A percentile compares a stretch with the other conserved stretches of the same genome.
Evolutionary conservation across 2,888 invertebrate genomes (phyloP).

Genomic region (Lamellibrachia columna): DNA sequence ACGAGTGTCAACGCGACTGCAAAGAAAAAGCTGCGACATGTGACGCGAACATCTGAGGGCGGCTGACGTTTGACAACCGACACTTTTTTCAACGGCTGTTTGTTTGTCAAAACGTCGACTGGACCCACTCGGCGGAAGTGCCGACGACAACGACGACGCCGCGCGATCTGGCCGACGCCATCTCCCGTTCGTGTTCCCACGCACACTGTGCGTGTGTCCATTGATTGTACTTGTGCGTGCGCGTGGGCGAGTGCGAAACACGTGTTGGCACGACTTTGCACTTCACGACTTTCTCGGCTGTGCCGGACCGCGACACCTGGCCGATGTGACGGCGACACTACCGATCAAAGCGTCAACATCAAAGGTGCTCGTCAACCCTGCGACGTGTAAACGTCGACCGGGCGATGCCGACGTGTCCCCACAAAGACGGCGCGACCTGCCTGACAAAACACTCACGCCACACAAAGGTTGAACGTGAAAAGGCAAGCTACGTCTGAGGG

Average conservation of each 20-base stretch:
- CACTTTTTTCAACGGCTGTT: neutral
- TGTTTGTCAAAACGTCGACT: conserved; percentile 3
- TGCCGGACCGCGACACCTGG: neutral
- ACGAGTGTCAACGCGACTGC: neutral
- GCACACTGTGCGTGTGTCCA: neutral
- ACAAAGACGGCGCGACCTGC: neutral
- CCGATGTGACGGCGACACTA: neutral
- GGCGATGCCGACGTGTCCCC: neutral
- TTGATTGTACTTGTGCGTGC: neutral
- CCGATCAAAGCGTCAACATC: neutral
- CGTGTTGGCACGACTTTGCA: neutral
- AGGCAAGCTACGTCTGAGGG: neutral
- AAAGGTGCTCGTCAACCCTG: neutral
- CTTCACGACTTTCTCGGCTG: neutral
- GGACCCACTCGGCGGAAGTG: too few relatives aligned
- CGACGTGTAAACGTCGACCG: neutral
- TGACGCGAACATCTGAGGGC: conserved; percentile 5
- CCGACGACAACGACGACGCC: neutral
- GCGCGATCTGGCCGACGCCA: neutral
- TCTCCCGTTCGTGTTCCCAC: neutral
- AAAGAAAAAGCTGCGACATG: neutral
- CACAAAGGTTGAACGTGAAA: neutral
- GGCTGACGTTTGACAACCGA: neutral
- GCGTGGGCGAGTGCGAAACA: neutral
- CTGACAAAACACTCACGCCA: neutral